These are phyloP conservation scores for Artibeus jamaicensis DNA, from an alignment of 2,797 vertebrate species.

Conservation along the genomic window DNA sequence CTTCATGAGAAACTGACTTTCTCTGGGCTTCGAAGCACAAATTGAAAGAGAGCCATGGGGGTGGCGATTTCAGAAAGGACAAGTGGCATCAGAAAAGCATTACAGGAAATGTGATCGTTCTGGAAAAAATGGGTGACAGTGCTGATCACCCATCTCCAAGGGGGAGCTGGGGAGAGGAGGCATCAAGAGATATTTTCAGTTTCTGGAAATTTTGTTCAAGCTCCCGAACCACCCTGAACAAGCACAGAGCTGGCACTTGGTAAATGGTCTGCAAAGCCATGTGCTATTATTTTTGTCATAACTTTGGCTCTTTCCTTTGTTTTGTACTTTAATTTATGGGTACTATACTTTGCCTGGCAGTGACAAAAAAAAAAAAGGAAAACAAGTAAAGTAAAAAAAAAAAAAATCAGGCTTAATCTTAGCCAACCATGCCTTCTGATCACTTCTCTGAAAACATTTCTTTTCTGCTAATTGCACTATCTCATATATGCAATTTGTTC, in stretches of 20 bases:
- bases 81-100: not conserved
- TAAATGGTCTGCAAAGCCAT: not conserved
- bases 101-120: not conserved
- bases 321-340: not conserved
- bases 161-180: not conserved
- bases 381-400: slow-evolving; percentile 13
- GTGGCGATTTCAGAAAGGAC: not conserved
- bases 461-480: slow-evolving; percentile 26
- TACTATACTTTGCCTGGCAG: not conserved
- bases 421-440: not conserved
- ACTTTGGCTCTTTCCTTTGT: not conserved
- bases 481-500: slow-evolving; percentile 43
- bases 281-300: not conserved
- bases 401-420: slow-evolving; percentile 1
- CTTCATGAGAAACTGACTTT: not conserved
- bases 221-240: not conserved
- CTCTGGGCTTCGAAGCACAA: not conserved
- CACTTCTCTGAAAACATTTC: slow-evolving; percentile 36
- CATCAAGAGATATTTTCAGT: not conserved
- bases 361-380: not conserved
- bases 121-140: not conserved
- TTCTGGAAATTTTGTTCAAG: not conserved
- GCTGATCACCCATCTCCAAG: not conserved
- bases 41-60: not conserved
- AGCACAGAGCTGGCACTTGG: not conserved